Evolutionary conservation across 2,888 invertebrate genomes (phyloP).

Genomic region (Tipula lateralis): DNA sequence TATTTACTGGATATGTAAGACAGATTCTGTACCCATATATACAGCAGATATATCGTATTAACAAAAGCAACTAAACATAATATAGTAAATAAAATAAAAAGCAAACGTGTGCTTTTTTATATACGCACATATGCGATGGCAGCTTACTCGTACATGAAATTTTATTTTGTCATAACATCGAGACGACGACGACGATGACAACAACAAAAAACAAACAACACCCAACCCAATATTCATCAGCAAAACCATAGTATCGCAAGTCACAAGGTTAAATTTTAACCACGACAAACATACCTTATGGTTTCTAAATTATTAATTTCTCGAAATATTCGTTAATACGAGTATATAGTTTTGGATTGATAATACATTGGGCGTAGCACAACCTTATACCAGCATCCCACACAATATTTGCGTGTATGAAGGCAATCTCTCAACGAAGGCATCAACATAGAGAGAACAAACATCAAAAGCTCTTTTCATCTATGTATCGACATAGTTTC

Average conservation of each 20-base stretch:
- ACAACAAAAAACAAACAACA: no score
- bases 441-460: background rate
- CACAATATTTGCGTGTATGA: background rate
- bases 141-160: background rate
- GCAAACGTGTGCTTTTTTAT: background rate
- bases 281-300: background rate
- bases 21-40: background rate
- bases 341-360: background rate
- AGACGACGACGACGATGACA: no score
- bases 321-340: background rate
- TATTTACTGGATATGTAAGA: background rate
- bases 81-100: background rate
- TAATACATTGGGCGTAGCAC: background rate
- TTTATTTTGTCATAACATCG: background rate
- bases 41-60: background rate
- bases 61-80: constrained; percentile 19
- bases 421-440: no score
- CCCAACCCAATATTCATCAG: background rate
- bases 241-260: background rate
- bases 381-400: background rate
- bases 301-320: background rate
- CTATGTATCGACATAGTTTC: background rate
- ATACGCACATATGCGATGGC: background rate
- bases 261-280: background rate
- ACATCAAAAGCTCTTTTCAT: background rate